phyloP scores from a whole-genome alignment of 2,797 vertebrate species.

The Tinamus major region DNA sequence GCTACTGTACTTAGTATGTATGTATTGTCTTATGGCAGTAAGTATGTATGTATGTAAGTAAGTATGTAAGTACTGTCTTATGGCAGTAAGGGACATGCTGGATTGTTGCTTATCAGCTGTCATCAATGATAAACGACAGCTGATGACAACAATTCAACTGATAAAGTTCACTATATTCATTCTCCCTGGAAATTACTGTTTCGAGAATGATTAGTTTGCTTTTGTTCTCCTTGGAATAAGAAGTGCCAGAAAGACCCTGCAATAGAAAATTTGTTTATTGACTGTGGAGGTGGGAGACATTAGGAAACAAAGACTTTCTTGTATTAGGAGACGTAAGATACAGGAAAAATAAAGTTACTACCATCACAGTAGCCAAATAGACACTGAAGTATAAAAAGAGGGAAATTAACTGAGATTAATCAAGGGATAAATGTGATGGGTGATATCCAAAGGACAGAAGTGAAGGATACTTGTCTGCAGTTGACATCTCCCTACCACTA shows the following conservation, averaged over 20 bases:
- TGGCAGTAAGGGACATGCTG: background rate
- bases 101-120: background rate
- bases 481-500: background rate
- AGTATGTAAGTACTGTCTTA: background rate
- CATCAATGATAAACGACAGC: too few relatives aligned
- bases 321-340: background rate
- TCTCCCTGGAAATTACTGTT: background rate
- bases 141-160: too few relatives aligned
- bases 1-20: background rate
- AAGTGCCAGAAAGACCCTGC: background rate
- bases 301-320: background rate
- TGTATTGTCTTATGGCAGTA: background rate
- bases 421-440: background rate
- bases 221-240: background rate
- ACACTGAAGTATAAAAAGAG: background rate
- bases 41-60: too few relatives aligned
- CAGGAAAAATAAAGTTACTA: background rate
- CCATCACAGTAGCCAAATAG: background rate
- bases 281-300: background rate
- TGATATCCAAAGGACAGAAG: background rate
- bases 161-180: background rate
- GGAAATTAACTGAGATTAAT: background rate
- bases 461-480: background rate
- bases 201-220: background rate
- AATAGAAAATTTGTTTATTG: background rate